Evolutionary conservation across 2,888 invertebrate species (phyloP).

Genomic region (Opisthograptis luteolata): DNA sequence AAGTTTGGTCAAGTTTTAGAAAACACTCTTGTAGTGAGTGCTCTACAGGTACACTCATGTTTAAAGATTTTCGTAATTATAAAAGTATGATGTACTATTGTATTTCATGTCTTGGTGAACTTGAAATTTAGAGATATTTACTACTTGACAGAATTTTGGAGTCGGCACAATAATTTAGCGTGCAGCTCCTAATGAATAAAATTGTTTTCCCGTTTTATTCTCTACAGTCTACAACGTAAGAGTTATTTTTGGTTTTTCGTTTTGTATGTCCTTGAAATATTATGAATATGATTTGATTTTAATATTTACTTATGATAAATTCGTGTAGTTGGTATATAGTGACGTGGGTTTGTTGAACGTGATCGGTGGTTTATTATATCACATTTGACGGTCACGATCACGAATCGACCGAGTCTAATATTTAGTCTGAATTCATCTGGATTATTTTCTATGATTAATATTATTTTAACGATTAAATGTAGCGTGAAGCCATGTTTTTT

Average conservation of each 20-base stretch:
- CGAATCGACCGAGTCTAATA: constrained; percentile 13
- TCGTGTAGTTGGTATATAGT: constrained; percentile 39
- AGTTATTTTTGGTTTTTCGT: constrained; percentile 24
- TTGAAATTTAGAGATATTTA: too few species aligned
- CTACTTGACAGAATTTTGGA: constrained; percentile 26
- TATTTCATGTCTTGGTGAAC: constrained; percentile 17
- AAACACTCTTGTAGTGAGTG: constrained; percentile 4
- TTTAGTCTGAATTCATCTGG: constrained; percentile 14
- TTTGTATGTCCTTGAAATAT: constrained; percentile 35
- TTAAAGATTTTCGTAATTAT: not conserved
- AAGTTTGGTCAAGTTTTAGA: constrained; percentile 23
- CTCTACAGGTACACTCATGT: not conserved
- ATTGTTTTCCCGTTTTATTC: constrained; percentile 7
- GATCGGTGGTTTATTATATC: constrained; percentile 38
- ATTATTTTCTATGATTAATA: not conserved
- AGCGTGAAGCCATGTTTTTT: too few species aligned
- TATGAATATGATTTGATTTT: constrained; percentile 34
- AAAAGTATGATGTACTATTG: not conserved
- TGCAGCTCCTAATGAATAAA: constrained; percentile 18
- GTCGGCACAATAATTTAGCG: constrained; percentile 23
- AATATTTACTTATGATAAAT: constrained; percentile 40
- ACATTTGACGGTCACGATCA: constrained; percentile 27
- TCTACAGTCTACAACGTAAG: constrained; percentile 26
- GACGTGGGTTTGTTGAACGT: constrained; percentile 46
- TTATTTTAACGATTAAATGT: too few species aligned